Conservation (phyloP, 2,113 vertebrate species). For the Cynopterus brachyotis region DNA sequence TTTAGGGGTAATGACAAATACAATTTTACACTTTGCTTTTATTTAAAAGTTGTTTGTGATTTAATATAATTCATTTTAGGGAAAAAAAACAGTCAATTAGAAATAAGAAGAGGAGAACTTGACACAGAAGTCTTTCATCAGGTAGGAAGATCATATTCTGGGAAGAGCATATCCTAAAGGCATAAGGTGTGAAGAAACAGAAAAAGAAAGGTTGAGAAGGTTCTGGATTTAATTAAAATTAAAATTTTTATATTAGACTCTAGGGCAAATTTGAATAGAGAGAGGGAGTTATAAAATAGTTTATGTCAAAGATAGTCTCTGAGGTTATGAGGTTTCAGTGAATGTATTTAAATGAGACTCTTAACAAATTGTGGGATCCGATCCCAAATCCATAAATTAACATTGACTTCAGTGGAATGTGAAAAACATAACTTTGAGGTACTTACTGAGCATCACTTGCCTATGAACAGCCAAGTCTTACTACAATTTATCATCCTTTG, state of each 20-base stretch:
- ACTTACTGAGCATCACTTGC: neutral
- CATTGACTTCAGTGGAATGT: neutral
- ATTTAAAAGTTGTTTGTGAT: neutral
- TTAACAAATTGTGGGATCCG: neutral
- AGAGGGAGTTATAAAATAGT: neutral
- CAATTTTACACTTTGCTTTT: neutral
- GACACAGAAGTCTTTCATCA: neutral
- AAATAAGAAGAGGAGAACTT: neutral
- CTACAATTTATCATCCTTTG: slow-evolving; percentile 23
- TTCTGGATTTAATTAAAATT: slow-evolving; percentile 2
- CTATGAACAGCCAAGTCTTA: neutral
- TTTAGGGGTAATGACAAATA: neutral
- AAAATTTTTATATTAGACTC: neutral
- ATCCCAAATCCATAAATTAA: neutral
- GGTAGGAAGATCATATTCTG: neutral
- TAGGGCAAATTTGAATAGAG: neutral
- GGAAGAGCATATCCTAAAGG: neutral
- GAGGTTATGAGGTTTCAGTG: neutral
- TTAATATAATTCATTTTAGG: neutral
- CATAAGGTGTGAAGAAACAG: neutral
- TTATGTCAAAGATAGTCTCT: neutral
- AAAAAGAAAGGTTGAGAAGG: neutral
- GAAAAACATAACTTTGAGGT: neutral
- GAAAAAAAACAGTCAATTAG: neutral
- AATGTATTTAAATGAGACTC: neutral